Percentiles rank a stretch among this genome's conserved stretches.
Conservation (phyloP, 2,113 vertebrate species). For the Mastomys coucha region DNA sequence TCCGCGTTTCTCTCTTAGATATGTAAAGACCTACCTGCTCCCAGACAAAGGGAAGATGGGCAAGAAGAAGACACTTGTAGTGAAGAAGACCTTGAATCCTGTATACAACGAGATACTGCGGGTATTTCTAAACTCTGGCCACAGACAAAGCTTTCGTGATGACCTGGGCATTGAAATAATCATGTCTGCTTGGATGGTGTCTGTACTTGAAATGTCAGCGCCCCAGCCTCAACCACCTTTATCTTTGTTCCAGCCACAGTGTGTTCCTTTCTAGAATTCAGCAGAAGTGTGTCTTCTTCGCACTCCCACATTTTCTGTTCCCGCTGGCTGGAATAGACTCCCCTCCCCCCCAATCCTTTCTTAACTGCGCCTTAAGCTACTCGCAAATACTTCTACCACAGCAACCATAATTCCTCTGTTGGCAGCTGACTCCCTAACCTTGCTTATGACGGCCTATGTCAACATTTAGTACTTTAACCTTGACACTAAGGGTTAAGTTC, state of each 20-base stretch:
- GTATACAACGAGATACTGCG: constrained; percentile 94
- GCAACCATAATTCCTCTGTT: background rate
- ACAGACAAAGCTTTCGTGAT: background rate
- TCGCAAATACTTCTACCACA: background rate
- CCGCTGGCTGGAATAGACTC: background rate
- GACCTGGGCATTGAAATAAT: background rate
- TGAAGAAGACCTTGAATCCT: constrained; percentile 95
- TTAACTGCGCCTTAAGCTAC: background rate
- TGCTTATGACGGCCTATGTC: background rate
- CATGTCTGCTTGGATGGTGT: background rate
- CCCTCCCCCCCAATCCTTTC: background rate
- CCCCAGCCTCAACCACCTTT: background rate
- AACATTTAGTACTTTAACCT: background rate
- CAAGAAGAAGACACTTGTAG: constrained; percentile 95
- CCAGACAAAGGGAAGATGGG: constrained; percentile 95
- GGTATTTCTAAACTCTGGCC: constrained; percentile 84
- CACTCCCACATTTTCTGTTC: background rate
- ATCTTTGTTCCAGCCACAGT: background rate
- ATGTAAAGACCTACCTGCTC: constrained; percentile 95
- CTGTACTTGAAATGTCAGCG: background rate
- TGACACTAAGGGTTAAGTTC: constrained; percentile 2
- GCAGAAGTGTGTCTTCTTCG: background rate
- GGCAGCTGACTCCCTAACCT: background rate
- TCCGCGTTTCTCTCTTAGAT: constrained; percentile 87
- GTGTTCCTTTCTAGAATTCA: background rate